Percentiles rank a stretch among this genome's conserved stretches.
Conservation (phyloP, 2,888 invertebrate species). For the Amphipoea oculea region DNA sequence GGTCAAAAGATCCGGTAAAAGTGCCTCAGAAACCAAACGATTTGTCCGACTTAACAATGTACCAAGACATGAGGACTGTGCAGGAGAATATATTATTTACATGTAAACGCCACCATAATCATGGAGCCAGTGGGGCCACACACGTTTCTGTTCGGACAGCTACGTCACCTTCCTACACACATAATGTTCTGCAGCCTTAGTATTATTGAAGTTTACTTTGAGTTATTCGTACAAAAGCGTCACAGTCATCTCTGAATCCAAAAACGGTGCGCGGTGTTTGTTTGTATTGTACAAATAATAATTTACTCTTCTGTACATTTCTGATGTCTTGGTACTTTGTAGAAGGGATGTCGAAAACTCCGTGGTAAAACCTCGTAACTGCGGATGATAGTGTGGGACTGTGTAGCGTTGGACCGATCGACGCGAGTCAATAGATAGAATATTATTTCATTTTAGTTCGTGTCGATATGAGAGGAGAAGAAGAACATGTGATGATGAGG, state of each 20-base stretch:
- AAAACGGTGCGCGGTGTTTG: too few species aligned
- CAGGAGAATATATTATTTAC: conserved; percentile 3
- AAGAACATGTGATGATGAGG: neutral
- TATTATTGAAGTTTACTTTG: conserved; percentile 42
- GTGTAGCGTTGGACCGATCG: neutral
- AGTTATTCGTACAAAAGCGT: conserved; percentile 30
- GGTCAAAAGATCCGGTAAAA: too few species aligned
- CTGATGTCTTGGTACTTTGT: conserved; percentile 23
- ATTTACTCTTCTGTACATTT: neutral
- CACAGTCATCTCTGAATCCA: conserved; percentile 4
- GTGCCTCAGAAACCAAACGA: too few species aligned
- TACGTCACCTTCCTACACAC: neutral
- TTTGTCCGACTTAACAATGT: neutral
- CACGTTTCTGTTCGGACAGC: neutral
- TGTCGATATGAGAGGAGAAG: neutral
- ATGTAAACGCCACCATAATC: neutral
- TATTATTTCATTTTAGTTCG: neutral
- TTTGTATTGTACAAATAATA: neutral
- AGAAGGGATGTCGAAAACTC: conserved; percentile 2
- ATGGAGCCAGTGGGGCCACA: neutral
- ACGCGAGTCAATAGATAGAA: too few species aligned
- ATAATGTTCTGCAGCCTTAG: conserved; percentile 22
- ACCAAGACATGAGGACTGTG: conserved; percentile 19
- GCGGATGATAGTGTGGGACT: neutral
- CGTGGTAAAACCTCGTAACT: conserved; percentile 29